Evolutionary conservation across 1,140 invertebrate genomes (phyloP).

Genomic region (Ostrea edulis): DNA sequence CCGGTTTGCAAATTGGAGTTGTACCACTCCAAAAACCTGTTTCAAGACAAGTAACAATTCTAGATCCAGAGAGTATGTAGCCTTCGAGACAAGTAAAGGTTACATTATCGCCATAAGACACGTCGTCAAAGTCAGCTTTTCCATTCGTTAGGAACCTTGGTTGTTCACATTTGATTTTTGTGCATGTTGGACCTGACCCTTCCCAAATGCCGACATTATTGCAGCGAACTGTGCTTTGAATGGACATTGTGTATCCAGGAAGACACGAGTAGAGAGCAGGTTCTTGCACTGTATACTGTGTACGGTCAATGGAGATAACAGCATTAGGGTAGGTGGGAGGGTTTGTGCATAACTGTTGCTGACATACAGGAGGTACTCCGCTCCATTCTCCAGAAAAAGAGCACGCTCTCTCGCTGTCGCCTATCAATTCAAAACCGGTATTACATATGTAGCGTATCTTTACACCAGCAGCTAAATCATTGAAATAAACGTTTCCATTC

Average conservation of each 20-base stretch:
- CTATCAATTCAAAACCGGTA: conserved; percentile 42
- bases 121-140: neutral
- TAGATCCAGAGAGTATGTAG: conserved; percentile 50
- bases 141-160: conserved; percentile 52
- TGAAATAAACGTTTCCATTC: conserved; percentile 35
- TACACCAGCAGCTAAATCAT: neutral
- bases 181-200: conserved; percentile 50
- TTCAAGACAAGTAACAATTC: conserved; percentile 45
- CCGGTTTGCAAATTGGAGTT: conserved; percentile 58
- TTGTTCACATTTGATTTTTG: conserved; percentile 49
- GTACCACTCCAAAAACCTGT: conserved; percentile 54
- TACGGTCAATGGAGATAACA: neutral
- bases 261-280: conserved; percentile 32
- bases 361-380: conserved; percentile 79
- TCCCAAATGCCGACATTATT: conserved; percentile 41
- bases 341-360: conserved; percentile 53
- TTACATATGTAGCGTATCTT: conserved; percentile 43
- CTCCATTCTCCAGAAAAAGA: conserved; percentile 88
- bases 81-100: conserved; percentile 58
- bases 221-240: conserved; percentile 43
- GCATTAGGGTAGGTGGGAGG: conserved; percentile 34
- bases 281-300: neutral
- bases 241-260: conserved; percentile 45
- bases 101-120: conserved; percentile 36
- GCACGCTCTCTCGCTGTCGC: conserved; percentile 53